Percentiles rank a stretch among this genome's conserved stretches.
Conservation (phyloP, 1,140 invertebrate genomes). For the Drosophila arizonae region DNA sequence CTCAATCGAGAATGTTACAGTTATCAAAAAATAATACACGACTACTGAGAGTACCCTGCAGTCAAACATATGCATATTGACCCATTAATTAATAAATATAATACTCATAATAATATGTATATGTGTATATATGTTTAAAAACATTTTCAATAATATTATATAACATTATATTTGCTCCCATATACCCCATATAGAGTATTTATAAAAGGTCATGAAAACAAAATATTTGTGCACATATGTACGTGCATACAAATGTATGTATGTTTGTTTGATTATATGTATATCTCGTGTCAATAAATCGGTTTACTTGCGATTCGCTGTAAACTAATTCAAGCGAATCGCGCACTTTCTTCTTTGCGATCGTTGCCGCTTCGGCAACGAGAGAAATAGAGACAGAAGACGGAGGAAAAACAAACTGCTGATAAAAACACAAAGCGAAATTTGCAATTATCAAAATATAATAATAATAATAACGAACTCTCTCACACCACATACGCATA, state of each 20-base stretch:
- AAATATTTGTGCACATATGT: not conserved
- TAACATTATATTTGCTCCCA: not conserved
- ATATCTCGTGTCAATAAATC: slow-evolving; percentile 53
- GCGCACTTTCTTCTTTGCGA: slow-evolving; percentile 54
- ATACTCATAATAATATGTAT: too few species aligned
- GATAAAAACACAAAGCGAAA: slow-evolving; percentile 67
- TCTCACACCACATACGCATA: slow-evolving; percentile 12
- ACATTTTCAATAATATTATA: not conserved
- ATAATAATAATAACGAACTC: slow-evolving; percentile 50
- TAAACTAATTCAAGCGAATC: slow-evolving; percentile 73
- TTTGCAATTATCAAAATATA: slow-evolving; percentile 66
- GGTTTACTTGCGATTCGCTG: slow-evolving; percentile 49
- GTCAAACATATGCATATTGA: not conserved
- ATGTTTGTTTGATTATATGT: not conserved
- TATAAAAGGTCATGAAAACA: not conserved
- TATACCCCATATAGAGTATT: not conserved
- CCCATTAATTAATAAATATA: too few species aligned
- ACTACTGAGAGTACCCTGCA: slow-evolving; percentile 17
- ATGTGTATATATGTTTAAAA: too few species aligned
- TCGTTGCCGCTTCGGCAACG: slow-evolving; percentile 18
- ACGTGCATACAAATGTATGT: slow-evolving; percentile 2
- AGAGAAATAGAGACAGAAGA: slow-evolving; percentile 15
- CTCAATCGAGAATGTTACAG: slow-evolving; percentile 10
- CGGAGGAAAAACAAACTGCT: slow-evolving; percentile 57
- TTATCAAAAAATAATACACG: not conserved